Conservation (phyloP, 2,888 invertebrate genomes). For the Oscheius myriophilus region DNA sequence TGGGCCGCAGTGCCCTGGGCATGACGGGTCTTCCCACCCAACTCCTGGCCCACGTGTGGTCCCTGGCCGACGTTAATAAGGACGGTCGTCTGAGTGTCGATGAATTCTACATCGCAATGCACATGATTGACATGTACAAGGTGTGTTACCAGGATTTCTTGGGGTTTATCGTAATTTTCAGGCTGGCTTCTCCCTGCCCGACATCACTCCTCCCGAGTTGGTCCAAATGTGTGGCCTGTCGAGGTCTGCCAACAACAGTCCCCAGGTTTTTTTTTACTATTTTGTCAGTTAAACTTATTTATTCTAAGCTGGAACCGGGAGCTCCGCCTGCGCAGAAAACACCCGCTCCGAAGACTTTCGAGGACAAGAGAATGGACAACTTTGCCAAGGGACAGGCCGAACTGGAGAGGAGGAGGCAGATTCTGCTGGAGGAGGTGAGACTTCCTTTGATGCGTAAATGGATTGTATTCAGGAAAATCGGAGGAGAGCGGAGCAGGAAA, state of each 20-base stretch:
- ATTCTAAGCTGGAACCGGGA: conserved; percentile 28
- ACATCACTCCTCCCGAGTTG: conserved; percentile 81
- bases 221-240: conserved; percentile 62
- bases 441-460: background rate
- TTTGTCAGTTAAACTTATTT: background rate
- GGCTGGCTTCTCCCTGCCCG: conserved; percentile 88
- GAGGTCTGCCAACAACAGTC: conserved; percentile 49
- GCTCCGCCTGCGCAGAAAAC: conserved; percentile 65
- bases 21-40: conserved; percentile 90
- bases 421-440: conserved; percentile 82
- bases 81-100: conserved; percentile 94
- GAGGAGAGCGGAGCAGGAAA: conserved; percentile 78
- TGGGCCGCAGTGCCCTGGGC: conserved; percentile 79
- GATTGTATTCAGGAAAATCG: conserved; percentile 75
- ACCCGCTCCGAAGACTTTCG: conserved; percentile 75
- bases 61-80: conserved; percentile 86
- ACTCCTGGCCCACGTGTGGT: conserved; percentile 94
- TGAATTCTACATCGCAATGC: conserved; percentile 97
- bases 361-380: conserved; percentile 95
- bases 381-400: conserved; percentile 98
- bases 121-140: conserved; percentile 81
- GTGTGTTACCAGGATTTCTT: conserved; percentile 27
- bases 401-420: conserved; percentile 86
- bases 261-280: conserved; percentile 22
- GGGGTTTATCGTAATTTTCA: conserved; percentile 72